Evolutionary conservation across 1,140 invertebrate genomes (phyloP), one percentile per base, ranked within the genome.

Genomic region (Coelopa frigida): DNA sequence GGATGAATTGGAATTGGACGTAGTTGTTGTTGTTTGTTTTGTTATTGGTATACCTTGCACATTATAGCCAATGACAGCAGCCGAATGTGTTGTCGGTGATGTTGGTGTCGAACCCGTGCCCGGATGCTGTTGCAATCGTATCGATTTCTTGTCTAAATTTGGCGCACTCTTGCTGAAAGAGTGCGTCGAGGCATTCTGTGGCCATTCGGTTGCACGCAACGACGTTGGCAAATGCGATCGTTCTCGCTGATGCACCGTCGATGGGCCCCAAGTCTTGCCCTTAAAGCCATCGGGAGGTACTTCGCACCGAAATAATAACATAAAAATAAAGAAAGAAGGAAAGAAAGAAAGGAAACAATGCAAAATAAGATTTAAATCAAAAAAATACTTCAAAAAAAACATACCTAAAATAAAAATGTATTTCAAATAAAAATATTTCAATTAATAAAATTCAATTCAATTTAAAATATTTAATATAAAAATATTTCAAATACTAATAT

Each of bases 201-300:
- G 55, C 57, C 71, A 68, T 39, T 72, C 57, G 20, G 70, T 50
- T 17, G 61, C 69, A 52, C 58, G 59, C 50, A 61, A 47, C 8
- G 73, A 70, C 46, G 75, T 69, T 36, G 76, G 76, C 53, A 80
- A 71, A 56, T 90, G 81, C 58, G 85, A 83, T 50, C 89, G 80
- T 66, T 94, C 89, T 47, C 88, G 84, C 73, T 94, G 88, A 70
- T 92, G 88, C 51, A 60, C 57, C 26, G 90, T 91, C 55, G 89
- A 94, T 50, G 93, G 93, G 51, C 94, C 93, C 93, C 94, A 96
- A 18, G 94, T 97, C 76, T 95, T 94, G 68, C 92, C 92, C 75
- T 97, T 96, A 52, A 90, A 86, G 63, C 90, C 91, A 73, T 93
- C 92, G 36, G 87, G 84, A 42, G 89, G 87, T 73, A 89, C 85